phyloP scores from a whole-genome alignment of 2,113 vertebrate genomes.

The Sula dactylatra region DNA sequence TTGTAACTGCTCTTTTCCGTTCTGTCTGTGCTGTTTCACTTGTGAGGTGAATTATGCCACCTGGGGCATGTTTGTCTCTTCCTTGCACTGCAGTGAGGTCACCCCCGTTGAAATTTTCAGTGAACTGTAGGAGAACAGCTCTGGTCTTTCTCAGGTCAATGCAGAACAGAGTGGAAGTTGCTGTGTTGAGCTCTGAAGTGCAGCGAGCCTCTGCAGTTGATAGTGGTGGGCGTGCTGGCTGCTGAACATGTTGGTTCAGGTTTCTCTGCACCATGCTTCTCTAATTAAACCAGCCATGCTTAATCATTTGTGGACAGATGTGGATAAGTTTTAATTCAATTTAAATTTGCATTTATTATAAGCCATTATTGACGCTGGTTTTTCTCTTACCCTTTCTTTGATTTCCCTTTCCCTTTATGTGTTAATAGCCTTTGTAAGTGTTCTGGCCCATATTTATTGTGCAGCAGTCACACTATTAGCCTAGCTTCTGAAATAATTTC shows the following conservation, averaged over 20 bases:
- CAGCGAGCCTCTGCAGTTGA: background rate
- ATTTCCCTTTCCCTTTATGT: background rate
- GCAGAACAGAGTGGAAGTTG: accelerated
- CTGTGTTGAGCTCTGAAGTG: accelerated
- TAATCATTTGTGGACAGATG: background rate
- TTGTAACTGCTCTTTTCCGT: background rate
- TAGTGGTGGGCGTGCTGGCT: background rate
- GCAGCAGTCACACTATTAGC: background rate
- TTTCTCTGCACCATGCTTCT: background rate
- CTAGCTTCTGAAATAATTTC: background rate
- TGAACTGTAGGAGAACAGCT: background rate
- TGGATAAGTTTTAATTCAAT: background rate
- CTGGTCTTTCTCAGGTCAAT: background rate
- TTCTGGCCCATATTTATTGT: background rate
- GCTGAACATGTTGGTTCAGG: accelerated
- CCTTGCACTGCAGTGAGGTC: background rate
- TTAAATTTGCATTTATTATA: background rate
- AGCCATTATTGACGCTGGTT: background rate
- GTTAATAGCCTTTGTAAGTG: background rate
- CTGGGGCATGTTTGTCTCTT: background rate
- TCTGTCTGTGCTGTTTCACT: background rate
- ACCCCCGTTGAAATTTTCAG: background rate
- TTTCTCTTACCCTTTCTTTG: background rate
- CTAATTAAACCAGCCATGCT: background rate
- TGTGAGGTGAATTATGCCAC: background rate